Conservation (phyloP, 2,888 invertebrate species). For the Xanthia togata region DNA sequence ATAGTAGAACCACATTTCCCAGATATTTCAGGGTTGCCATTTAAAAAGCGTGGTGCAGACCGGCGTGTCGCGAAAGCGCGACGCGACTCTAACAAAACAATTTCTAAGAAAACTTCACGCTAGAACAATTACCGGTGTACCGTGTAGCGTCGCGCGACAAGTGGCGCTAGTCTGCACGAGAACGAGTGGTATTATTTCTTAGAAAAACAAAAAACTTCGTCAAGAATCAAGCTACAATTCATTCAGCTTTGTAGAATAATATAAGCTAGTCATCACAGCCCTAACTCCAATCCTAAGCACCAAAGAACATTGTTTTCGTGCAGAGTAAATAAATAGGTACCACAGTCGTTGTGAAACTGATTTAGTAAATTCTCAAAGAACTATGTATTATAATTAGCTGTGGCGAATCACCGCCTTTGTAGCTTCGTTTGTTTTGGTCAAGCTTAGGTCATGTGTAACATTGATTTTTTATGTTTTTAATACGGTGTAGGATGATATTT, state of each 20-base stretch:
- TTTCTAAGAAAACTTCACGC: too few species aligned
- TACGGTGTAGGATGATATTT: conserved; percentile 10
- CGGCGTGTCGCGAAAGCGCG: too few species aligned
- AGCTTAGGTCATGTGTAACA: conserved; percentile 29
- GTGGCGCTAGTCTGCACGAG: too few species aligned
- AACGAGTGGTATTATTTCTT: background rate
- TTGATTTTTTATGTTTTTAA: conserved; percentile 24
- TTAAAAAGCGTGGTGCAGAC: too few species aligned
- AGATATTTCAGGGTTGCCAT: background rate
- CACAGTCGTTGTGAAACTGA: conserved; percentile 55
- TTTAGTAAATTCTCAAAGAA: conserved; percentile 61
- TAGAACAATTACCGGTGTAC: too few species aligned
- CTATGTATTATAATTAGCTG: conserved; percentile 45
- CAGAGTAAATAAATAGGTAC: conserved; percentile 69
- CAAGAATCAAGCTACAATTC: background rate
- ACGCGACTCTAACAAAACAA: too few species aligned
- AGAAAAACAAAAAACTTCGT: too few species aligned
- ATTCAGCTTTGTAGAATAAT: background rate
- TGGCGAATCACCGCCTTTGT: conserved; percentile 50
- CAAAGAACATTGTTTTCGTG: conserved; percentile 71
- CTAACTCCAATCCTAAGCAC: conserved; percentile 39
- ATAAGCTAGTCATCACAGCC: conserved; percentile 25
- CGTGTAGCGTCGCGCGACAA: too few species aligned
- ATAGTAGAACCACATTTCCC: background rate
- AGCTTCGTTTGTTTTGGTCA: conserved; percentile 28